Conservation (phyloP, 2,888 invertebrate species). For the Scaptomyza reducta region DNA sequence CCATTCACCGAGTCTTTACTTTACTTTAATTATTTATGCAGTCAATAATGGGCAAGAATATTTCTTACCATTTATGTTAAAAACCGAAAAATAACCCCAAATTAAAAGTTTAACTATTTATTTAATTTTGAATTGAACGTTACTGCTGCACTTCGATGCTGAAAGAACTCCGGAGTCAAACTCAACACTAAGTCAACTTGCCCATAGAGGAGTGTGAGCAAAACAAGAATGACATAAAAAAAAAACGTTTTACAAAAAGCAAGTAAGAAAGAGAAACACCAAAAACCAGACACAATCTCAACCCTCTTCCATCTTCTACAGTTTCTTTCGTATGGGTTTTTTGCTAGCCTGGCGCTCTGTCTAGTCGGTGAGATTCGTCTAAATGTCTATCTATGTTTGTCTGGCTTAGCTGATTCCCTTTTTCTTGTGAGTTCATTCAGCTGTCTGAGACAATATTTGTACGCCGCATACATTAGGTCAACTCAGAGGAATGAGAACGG, state of each 20-base stretch:
- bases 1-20: not conserved
- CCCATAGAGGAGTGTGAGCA: constrained; percentile 8
- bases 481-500: constrained; percentile 29
- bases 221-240: not conserved
- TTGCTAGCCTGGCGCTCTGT: constrained; percentile 14
- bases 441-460: constrained; percentile 77
- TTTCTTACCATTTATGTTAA: not conserved
- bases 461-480: constrained; percentile 69
- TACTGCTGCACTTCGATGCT: not conserved
- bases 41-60: not conserved
- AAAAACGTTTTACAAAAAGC: constrained; percentile 2
- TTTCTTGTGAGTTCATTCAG: constrained; percentile 49
- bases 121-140: not conserved
- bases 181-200: not conserved
- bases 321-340: constrained; percentile 32
- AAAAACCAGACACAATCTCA: constrained; percentile 24
- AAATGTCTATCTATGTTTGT: constrained; percentile 49
- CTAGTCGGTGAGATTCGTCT: constrained; percentile 40
- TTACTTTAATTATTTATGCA: not conserved
- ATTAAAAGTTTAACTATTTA: no score
- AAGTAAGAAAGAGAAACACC: not conserved
- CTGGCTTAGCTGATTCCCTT: constrained; percentile 46
- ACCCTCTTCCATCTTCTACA: constrained; percentile 35
- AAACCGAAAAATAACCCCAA: no score
- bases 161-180: not conserved